Conservation (phyloP, 2,113 vertebrate species). For the Glaucidium brasilianum region DNA sequence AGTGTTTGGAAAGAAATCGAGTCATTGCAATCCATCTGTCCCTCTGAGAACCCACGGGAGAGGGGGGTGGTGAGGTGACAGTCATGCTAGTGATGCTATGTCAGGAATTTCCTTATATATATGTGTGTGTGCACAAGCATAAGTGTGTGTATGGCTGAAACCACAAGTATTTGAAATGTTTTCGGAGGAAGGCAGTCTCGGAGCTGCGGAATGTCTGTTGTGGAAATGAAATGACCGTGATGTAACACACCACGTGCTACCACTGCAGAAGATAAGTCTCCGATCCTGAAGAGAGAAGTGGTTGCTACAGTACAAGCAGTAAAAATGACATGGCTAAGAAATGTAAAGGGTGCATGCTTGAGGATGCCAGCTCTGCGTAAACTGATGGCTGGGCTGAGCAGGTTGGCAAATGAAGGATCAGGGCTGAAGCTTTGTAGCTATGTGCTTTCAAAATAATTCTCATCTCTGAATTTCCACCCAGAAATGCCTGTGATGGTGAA, state of each 20-base stretch:
- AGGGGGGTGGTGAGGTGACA: neutral
- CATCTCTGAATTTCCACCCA: neutral
- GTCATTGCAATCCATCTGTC: neutral
- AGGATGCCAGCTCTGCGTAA: neutral
- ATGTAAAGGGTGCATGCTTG: neutral
- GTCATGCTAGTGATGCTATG: neutral
- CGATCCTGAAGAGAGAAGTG: neutral
- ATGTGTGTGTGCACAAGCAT: neutral
- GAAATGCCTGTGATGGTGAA: neutral
- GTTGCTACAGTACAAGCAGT: conserved; percentile 1
- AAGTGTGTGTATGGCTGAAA: neutral
- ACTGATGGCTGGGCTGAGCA: neutral
- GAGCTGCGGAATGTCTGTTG: conserved; percentile 34
- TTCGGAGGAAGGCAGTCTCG: conserved; percentile 22
- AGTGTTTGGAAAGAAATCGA: neutral
- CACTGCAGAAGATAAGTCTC: conserved; percentile 32
- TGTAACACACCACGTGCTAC: conserved; percentile 16
- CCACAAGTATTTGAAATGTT: conserved; percentile 42
- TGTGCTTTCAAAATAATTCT: neutral
- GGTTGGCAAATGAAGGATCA: neutral
- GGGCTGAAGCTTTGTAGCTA: neutral
- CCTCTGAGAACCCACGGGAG: neutral
- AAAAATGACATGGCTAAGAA: neutral
- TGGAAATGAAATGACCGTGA: conserved; percentile 51
- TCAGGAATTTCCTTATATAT: neutral